A percentile compares a stretch with the other conserved stretches of the same genome.
These are phyloP conservation scores for Polymixis lichenea DNA, from an alignment of 2,888 invertebrate genomes.

Conservation along the genomic window DNA sequence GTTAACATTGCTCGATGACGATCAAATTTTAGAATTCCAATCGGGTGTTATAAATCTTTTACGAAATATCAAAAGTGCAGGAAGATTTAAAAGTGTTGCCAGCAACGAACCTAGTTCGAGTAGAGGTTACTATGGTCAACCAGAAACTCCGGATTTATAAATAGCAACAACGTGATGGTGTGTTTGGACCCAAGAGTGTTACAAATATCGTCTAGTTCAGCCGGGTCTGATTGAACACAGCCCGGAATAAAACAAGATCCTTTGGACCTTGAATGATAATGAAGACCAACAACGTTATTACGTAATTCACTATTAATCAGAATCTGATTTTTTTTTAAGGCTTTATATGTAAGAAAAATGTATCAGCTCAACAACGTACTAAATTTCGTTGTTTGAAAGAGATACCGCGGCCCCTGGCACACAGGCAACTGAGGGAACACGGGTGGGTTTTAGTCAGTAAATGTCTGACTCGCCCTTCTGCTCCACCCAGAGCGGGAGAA, in stretches of 20 bases:
- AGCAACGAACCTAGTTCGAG: neutral
- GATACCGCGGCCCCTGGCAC: too few species aligned
- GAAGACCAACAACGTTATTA: too few species aligned
- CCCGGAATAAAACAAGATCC: neutral
- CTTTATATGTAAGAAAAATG: too few species aligned
- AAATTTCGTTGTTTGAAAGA: too few species aligned
- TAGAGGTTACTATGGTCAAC: neutral
- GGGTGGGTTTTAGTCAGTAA: too few species aligned
- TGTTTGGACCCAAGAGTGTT: neutral
- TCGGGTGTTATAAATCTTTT: slow-evolving; percentile 62
- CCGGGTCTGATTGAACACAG: neutral
- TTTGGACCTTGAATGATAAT: neutral
- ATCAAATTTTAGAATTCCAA: slow-evolving; percentile 62
- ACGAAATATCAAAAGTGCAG: slow-evolving; percentile 60
- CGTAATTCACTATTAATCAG: too few species aligned
- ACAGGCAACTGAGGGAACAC: too few species aligned
- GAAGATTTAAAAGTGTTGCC: neutral
- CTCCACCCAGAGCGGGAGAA: too few species aligned
- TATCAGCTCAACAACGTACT: too few species aligned
- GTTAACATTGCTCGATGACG: slow-evolving; percentile 55
- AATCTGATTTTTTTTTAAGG: too few species aligned
- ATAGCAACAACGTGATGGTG: neutral
- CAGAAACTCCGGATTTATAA: neutral
- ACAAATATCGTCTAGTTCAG: slow-evolving; percentile 9
- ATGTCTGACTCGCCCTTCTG: too few species aligned